phyloP scores from a whole-genome alignment of 2,797 vertebrate genomes.

The Notolabrus celidotus region DNA sequence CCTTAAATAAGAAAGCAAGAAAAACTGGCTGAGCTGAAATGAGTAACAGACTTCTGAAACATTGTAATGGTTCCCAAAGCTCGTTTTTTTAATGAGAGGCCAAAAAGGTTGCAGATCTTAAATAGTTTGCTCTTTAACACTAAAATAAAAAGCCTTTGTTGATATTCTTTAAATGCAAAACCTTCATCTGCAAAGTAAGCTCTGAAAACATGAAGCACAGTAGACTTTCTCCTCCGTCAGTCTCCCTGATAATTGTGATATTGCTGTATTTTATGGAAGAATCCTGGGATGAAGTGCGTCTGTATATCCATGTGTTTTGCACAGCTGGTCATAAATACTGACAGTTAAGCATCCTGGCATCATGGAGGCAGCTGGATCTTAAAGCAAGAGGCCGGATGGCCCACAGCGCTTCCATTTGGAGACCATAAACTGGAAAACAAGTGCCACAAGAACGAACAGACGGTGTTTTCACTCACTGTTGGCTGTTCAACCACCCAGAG shows the following conservation, averaged over 20 bases:
- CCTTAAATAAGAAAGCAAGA: too few species aligned
- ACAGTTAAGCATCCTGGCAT: neutral
- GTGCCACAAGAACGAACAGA: conserved; percentile 34
- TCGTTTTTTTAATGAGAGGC: too few species aligned
- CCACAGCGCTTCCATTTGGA: conserved; percentile 11
- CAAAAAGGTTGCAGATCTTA: too few species aligned
- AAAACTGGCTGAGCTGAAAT: too few species aligned
- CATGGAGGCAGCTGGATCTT: neutral
- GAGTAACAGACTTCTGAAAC: too few species aligned
- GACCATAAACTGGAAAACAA: conserved; percentile 37
- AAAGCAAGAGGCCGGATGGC: neutral
- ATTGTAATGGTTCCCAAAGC: too few species aligned
- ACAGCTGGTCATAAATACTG: neutral
- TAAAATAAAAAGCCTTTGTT: too few species aligned
- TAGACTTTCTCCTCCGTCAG: neutral
- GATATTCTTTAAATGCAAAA: too few species aligned
- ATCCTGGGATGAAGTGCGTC: neutral
- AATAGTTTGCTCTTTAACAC: too few species aligned
- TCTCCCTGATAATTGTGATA: neutral
- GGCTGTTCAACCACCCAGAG: conserved; percentile 47
- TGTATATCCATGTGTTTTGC: neutral
- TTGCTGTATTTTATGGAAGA: neutral
- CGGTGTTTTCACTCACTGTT: conserved; percentile 43
- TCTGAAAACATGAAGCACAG: too few species aligned
- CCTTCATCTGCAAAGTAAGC: too few species aligned